Evolutionary conservation across 2,888 invertebrate species (phyloP).

Genomic region (Andrena camellia): DNA sequence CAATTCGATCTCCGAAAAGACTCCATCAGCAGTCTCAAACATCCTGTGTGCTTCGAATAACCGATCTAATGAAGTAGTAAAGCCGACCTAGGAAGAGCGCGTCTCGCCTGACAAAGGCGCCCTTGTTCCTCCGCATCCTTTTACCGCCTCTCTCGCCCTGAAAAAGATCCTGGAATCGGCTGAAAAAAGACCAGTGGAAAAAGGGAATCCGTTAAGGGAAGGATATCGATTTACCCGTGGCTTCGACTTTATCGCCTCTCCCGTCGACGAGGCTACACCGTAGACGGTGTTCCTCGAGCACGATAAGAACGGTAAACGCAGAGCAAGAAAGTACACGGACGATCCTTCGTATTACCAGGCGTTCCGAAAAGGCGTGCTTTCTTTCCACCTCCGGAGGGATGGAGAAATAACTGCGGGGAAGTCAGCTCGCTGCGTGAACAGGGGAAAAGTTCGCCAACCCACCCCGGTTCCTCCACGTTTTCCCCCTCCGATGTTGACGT

Average conservation of each 20-base stretch:
- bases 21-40: background rate
- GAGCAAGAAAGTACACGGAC: background rate
- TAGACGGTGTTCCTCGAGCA: background rate
- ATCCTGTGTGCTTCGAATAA: constrained; percentile 21
- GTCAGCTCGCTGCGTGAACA: constrained; percentile 10
- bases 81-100: constrained; percentile 16
- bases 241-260: constrained; percentile 71
- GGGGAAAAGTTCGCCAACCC: constrained; percentile 33
- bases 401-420: constrained; percentile 2
- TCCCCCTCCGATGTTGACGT: constrained; percentile 53
- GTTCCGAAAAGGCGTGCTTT: background rate
- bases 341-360: constrained; percentile 22
- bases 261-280: constrained; percentile 43
- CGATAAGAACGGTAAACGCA: constrained; percentile 19
- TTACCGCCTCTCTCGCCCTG: constrained; percentile 3
- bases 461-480: constrained; percentile 1
- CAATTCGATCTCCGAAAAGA: background rate
- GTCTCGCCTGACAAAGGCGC: constrained; percentile 24
- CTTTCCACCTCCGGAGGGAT: background rate
- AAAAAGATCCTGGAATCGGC: constrained; percentile 39
- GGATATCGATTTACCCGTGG: constrained; percentile 79
- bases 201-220: constrained; percentile 49
- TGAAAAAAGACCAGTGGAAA: constrained; percentile 13
- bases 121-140: constrained; percentile 19
- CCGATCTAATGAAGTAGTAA: constrained; percentile 38